Conservation (phyloP, 2,113 vertebrate genomes). For the Variabilichromis moorii region DNA sequence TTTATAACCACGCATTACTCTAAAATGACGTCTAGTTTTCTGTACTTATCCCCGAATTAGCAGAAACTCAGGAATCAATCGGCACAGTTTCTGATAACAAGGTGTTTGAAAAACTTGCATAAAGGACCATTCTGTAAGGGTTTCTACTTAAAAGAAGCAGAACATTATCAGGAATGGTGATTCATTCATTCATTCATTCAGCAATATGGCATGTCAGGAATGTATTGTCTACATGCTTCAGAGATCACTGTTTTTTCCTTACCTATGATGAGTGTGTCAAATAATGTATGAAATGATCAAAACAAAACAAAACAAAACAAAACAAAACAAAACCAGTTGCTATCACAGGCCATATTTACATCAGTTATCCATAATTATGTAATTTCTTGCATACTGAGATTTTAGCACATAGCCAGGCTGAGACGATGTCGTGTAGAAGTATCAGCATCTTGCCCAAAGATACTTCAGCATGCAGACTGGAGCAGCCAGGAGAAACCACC, state of each 20-base stretch:
- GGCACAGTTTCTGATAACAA: neutral
- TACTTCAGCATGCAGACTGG: neutral
- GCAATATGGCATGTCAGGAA: neutral
- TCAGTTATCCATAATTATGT: neutral
- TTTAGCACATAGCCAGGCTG: neutral
- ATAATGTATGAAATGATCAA: fast-evolving
- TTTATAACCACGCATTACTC: neutral
- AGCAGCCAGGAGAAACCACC: neutral
- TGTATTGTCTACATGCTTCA: neutral
- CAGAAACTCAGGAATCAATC: neutral
- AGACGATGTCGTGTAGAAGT: neutral
- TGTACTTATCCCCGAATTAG: neutral
- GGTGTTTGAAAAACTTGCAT: neutral
- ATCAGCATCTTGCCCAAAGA: neutral
- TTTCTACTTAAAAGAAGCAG: neutral
- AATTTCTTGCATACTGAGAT: neutral
- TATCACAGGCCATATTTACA: fast-evolving
- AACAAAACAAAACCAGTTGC: neutral
- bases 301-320: neutral
- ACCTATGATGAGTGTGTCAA: neutral
- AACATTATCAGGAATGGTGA: fast-evolving
- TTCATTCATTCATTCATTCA: neutral
- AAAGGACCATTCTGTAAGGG: neutral
- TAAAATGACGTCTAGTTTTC: neutral
- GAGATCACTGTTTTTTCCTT: neutral